These are phyloP conservation scores for Periparus ater DNA, from an alignment of 2,797 vertebrate genomes.

Conservation along the genomic window DNA sequence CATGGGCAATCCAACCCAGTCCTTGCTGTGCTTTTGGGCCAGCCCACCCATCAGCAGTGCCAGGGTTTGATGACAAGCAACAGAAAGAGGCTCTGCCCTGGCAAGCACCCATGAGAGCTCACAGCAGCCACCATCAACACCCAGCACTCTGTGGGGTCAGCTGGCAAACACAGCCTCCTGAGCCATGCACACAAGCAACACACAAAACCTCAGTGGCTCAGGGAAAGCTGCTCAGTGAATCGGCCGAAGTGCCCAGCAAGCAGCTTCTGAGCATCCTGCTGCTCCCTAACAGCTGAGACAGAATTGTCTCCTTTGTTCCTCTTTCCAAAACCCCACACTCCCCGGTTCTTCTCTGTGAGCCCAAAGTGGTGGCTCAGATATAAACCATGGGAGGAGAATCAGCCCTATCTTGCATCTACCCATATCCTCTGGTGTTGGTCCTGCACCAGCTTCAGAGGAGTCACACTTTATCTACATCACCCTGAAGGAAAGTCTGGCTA, in stretches of 20 bases:
- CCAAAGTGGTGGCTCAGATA: not conserved
- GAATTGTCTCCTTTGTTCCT: not conserved
- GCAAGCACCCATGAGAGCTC: not conserved
- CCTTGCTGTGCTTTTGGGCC: not conserved
- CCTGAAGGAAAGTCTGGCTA: not conserved
- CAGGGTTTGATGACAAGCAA: not conserved
- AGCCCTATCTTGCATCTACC: not conserved
- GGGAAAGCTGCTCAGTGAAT: not conserved
- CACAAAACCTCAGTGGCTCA: not conserved
- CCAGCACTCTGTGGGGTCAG: not conserved
- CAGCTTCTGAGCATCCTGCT: rapidly evolving
- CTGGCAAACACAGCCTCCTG: not conserved
- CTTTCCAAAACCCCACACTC: not conserved
- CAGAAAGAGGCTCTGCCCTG: not conserved
- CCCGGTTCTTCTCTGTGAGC: not conserved
- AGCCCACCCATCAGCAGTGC: not conserved
- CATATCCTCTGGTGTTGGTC: not conserved
- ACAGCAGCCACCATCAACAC: not conserved
- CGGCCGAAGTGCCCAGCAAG: not conserved
- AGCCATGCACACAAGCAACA: not conserved
- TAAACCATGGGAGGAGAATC: not conserved
- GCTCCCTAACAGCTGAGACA: not conserved
- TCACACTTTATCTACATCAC: not conserved
- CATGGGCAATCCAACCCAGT: not conserved
- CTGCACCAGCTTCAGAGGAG: not conserved